A percentile compares a stretch with the other conserved stretches of the same genome.
phyloP scores from a whole-genome alignment of 2,888 invertebrate genomes.

The Melipona beecheii region DNA sequence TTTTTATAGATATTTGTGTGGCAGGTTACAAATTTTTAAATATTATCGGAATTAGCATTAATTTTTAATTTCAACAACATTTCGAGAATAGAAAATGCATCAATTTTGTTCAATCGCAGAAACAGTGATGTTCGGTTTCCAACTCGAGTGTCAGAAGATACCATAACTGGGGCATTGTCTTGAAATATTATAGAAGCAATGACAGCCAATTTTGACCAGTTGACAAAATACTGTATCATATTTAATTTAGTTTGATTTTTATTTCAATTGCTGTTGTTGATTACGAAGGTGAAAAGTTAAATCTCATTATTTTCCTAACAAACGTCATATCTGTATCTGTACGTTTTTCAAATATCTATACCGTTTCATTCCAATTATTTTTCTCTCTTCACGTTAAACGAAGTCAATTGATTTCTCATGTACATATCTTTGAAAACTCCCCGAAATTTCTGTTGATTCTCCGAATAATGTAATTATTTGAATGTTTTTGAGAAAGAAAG shows the following conservation, averaged over 20 bases:
- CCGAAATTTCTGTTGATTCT: neutral
- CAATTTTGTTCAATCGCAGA: too few relatives aligned
- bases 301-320: neutral
- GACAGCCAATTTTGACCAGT: neutral
- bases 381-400: too few relatives aligned
- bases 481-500: neutral
- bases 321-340: neutral
- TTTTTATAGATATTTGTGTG: neutral
- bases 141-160: neutral
- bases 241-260: neutral
- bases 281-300: constrained; percentile 1
- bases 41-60: neutral
- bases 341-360: too few relatives aligned
- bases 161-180: neutral
- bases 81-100: neutral
- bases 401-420: neutral
- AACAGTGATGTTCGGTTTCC: neutral
- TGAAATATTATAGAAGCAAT: neutral
- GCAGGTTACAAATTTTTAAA: neutral
- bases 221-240: neutral
- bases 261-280: neutral
- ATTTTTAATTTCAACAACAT: neutral
- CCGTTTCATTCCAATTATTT: neutral
- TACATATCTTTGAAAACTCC: neutral
- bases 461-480: neutral